These are phyloP conservation scores for Drosophila sulfurigaster DNA, from an alignment of 1,140 invertebrate species.

Conservation along the genomic window DNA sequence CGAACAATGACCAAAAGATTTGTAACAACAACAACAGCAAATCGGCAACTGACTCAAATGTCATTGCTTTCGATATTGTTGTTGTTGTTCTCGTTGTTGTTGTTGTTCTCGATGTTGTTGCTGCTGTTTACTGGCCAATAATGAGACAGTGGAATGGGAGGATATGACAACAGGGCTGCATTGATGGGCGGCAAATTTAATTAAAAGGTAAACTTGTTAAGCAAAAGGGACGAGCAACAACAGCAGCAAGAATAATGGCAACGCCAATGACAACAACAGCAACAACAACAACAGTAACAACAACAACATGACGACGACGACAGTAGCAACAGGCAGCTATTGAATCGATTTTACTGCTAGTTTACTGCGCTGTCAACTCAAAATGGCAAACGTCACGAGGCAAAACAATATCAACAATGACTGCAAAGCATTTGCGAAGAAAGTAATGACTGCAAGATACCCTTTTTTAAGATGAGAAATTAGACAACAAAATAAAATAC, in stretches of 20 bases:
- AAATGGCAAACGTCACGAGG: conserved; percentile 76
- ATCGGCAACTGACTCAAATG: conserved; percentile 5
- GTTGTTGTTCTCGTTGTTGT: conserved; percentile 11
- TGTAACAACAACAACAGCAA: conserved; percentile 7
- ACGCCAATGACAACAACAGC: conserved; percentile 25
- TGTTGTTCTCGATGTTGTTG: conserved; percentile 17
- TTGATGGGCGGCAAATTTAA: conserved; percentile 72
- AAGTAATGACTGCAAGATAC: background rate
- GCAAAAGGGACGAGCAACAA: conserved; percentile 36
- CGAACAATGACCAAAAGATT: conserved; percentile 61
- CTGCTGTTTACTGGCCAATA: conserved; percentile 59
- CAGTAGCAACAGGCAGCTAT: conserved; percentile 72
- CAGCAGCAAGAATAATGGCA: conserved; percentile 23
- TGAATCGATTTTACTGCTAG: conserved; percentile 70
- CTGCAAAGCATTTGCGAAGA: conserved; percentile 9
- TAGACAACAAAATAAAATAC: background rate
- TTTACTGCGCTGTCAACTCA: conserved; percentile 52
- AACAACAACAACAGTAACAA: conserved; percentile 21
- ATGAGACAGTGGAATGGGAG: conserved; percentile 17
- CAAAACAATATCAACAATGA: conserved; percentile 34
- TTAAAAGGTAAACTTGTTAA: conserved; percentile 80
- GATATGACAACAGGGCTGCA: conserved; percentile 10
- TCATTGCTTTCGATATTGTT: conserved; percentile 6
- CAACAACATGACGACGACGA: conserved; percentile 18
- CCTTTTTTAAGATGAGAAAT: background rate